Base-by-base conservation (phyloP, 2,888 invertebrate genomes). In the Ceriagrion tenellum region DNA sequence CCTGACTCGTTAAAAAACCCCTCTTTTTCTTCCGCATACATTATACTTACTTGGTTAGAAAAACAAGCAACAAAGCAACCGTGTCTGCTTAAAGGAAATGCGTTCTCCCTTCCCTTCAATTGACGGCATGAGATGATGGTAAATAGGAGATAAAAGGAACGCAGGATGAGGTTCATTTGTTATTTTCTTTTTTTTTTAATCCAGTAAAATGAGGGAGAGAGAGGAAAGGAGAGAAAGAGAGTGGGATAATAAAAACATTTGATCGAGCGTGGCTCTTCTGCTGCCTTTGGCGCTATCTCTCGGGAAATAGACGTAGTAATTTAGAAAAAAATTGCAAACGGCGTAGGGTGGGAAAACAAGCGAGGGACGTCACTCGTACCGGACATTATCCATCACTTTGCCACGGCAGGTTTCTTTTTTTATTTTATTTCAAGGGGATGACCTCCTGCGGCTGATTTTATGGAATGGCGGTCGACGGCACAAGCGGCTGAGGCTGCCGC, bases 351-450 rank as follows among this genome's bases (percentile, higher is more conserved):
- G 55, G 55, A 89, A 89, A 89, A 89, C n/a, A 89, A 89, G 55
- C 89, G 20, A 18, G 35, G 47, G 55, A 55, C 89, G 89, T 89
- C 89, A 89, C n/a, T 55, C 89, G n/a, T 55, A 89, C 89, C 89
- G 89, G 89, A 89, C 89, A 89, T 89, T 89, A 89, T 89, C 89
- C 89, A 89, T 89, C 89, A 89, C 55, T 23, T n/a, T 40, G 89
- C 26, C 55, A 18, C 81, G 89, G 89, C n/a, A 59, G 18, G 59
- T 6, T 59, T 59, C 16, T 56, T 59, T 59, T 59, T 20, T 2
- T 8, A 59, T 59, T 59, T 59, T 59, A 20, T 59, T 59, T 59
- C 2, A 59, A 59, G 59, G 20, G 55, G 89, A 47, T 47, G 47
- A 89, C 55, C 47, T n/a, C 89, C 47, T n/a, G n/a, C 55, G 20